Evolutionary conservation across 2,888 invertebrate genomes (phyloP).

Genomic region (Troides helena): DNA sequence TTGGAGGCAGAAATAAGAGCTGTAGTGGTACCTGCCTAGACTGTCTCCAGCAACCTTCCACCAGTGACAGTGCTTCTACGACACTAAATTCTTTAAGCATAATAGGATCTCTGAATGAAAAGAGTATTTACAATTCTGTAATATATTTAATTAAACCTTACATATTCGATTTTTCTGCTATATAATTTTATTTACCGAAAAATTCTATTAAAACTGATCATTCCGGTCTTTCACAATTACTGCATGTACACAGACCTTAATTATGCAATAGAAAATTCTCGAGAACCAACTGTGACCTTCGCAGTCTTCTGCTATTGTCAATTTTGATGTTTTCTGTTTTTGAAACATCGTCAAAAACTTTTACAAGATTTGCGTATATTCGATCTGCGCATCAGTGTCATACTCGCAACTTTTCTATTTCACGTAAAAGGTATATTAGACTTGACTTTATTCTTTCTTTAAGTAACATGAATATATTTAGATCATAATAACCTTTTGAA

Average conservation of each 20-base stretch:
- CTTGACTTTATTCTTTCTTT: background rate
- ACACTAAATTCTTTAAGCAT: too few relatives aligned
- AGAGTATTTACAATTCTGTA: too few relatives aligned
- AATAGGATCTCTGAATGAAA: too few relatives aligned
- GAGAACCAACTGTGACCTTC: conserved; percentile 29
- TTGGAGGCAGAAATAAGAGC: too few relatives aligned
- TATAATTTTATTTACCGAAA: too few relatives aligned
- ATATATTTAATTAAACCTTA: too few relatives aligned
- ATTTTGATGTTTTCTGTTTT: conserved; percentile 31
- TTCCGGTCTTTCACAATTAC: background rate
- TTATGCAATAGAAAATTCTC: conserved; percentile 20
- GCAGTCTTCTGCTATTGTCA: conserved; percentile 5
- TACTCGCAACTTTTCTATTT: background rate
- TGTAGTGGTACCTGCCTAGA: too few relatives aligned
- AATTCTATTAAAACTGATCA: too few relatives aligned
- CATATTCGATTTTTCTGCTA: too few relatives aligned
- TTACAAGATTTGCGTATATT: background rate
- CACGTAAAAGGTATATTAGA: conserved; percentile 11
- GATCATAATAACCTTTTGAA: background rate
- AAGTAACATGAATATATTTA: background rate
- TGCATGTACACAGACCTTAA: background rate
- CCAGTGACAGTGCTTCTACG: too few relatives aligned
- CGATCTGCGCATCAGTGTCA: background rate
- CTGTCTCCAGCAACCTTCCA: too few relatives aligned
- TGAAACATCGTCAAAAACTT: background rate